Evolutionary conservation across 2,113 vertebrate species (phyloP).

Genomic region (Lepisosteus oculatus): DNA sequence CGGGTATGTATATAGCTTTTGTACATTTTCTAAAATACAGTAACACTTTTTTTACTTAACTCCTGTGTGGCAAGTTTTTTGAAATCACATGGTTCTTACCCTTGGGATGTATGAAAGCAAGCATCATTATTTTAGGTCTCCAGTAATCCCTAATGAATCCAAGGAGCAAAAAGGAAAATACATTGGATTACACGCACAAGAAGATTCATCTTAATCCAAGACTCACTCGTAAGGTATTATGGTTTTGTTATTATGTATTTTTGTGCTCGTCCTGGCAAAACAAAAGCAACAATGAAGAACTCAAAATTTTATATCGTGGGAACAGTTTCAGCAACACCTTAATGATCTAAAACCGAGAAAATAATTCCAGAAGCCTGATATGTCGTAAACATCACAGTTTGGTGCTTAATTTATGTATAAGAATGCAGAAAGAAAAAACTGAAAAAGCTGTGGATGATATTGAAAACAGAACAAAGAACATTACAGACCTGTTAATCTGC

Average conservation of each 20-base stretch:
- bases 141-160: constrained; percentile 19
- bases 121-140: constrained; percentile 14
- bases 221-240: not conserved
- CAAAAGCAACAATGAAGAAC: too few relatives aligned
- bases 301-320: too few relatives aligned
- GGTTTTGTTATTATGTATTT: not conserved
- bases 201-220: constrained; percentile 19
- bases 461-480: too few relatives aligned
- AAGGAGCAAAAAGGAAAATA: constrained; percentile 6
- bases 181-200: constrained; percentile 16
- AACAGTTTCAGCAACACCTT: too few relatives aligned
- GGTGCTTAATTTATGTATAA: too few relatives aligned
- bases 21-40: constrained; percentile 90
- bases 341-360: too few relatives aligned
- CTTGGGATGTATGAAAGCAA: constrained; percentile 30
- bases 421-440: too few relatives aligned
- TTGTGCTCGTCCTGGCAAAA: not conserved
- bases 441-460: too few relatives aligned
- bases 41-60: constrained; percentile 65
- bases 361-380: too few relatives aligned
- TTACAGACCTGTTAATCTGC: too few relatives aligned
- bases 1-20: constrained; percentile 88
- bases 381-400: too few relatives aligned
- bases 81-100: constrained; percentile 28
- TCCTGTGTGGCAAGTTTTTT: constrained; percentile 40